Conservation (phyloP, 2,888 invertebrate species). For the Campoplex capitator region DNA sequence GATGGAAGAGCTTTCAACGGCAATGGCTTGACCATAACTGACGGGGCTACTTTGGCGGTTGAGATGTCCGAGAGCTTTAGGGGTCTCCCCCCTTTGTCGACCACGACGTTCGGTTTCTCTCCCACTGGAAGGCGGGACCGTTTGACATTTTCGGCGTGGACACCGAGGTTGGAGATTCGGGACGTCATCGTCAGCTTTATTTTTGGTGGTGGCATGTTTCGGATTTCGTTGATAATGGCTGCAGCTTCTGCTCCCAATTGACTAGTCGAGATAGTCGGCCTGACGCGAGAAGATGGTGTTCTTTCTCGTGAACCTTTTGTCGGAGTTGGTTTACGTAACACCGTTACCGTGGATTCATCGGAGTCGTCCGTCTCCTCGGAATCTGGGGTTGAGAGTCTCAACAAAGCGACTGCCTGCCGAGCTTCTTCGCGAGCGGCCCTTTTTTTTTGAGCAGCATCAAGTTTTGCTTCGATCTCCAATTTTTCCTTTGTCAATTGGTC, state of each 20-base stretch:
- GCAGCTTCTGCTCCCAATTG: no score
- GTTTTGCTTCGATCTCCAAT: not conserved
- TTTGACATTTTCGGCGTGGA: not conserved
- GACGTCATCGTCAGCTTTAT: not conserved
- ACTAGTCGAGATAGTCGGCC: no score
- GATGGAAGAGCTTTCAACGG: not conserved
- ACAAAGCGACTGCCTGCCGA: not conserved
- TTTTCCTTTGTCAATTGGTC: not conserved
- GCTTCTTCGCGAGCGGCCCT: not conserved
- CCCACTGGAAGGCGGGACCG: not conserved
- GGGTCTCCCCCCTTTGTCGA: not conserved
- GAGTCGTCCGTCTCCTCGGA: not conserved
- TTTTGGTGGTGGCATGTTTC: not conserved
- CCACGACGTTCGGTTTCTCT: not conserved
- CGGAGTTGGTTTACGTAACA: not conserved
- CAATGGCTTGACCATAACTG: not conserved
- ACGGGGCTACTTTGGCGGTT: not conserved
- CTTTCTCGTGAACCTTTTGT: not conserved
- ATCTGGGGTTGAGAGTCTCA: not conserved
- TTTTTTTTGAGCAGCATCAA: not conserved
- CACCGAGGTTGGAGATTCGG: not conserved
- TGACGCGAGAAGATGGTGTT: not conserved
- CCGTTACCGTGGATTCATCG: not conserved
- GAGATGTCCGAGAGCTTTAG: not conserved
- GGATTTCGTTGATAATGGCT: not conserved